Evolutionary conservation across 2,113 vertebrate species (phyloP), one percentile per base, ranked within the genome.

Genomic region (Casuarius casuarius): DNA sequence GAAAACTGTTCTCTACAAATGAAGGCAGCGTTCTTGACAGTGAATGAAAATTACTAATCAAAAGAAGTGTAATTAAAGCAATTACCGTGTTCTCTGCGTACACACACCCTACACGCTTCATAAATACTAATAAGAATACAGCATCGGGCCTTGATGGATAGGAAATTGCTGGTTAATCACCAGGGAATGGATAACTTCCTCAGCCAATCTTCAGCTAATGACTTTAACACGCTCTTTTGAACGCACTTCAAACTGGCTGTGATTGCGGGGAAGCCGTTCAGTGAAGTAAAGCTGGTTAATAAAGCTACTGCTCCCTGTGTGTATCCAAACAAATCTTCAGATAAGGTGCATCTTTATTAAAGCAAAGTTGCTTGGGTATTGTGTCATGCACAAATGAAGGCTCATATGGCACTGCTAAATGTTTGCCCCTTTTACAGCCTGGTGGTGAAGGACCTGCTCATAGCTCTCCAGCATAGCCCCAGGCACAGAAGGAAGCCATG

Each of bases 1-100:
- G 51, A 73, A 84, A 80, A 25, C 22, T 42, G 26, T 9, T 78
- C 74, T 70, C 33, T 54, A 25, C 40, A 67, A 81, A 83, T 4
- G 28, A 35, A 85, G 81, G 46, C 56, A 94, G 76, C 25, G 38
- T 94, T 74, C 84, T 76, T 12, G 11, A 63, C 33, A 70, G 56
- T 21, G 20, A 92, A 89, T 90, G 68, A 93, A 92, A 84, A 90
- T 65, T n/a, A 22, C 71, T 76, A 80, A 94, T 94, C 72, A 84
- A 79, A 89, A 77, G 67, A 88, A 84, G 63, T 79, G 58, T 61
- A 93, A 88, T 89, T 94, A 96, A 95, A 92, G 79, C 38, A 91
- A 93, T 94, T 94, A 91, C 42, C 2, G 0, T 83, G 67, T 89
- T 89, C 74, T 95, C 76, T 89, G 22, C 63, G n/a, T 46, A 65